These are phyloP conservation scores for Parotocinclus haroldoi DNA, from an alignment of 2,797 vertebrate species.

Conservation along the genomic window DNA sequence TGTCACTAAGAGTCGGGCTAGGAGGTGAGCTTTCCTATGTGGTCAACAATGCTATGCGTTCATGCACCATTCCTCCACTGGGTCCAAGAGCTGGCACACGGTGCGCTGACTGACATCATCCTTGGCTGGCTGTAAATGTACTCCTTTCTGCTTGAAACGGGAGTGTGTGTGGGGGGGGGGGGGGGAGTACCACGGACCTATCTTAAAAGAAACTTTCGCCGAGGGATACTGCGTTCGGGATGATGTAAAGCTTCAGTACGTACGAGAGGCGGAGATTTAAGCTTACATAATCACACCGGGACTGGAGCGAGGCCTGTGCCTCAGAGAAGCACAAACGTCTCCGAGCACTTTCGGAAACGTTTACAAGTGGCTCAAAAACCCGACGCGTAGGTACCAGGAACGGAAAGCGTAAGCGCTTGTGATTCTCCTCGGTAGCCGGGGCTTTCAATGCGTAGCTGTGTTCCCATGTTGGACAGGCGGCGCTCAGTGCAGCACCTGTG, in stretches of 20 bases:
- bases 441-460: no score
- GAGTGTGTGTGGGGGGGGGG: no score
- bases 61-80: slow-evolving; percentile 81
- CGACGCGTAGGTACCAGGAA: no score
- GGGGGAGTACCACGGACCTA: slow-evolving; percentile 48
- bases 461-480: no score
- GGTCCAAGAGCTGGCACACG: slow-evolving; percentile 78
- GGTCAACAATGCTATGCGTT: slow-evolving; percentile 94
- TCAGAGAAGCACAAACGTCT: no score
- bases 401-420: no score
- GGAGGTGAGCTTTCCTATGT: slow-evolving; percentile 77
- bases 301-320: no score
- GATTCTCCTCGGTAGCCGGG: no score
- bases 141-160: slow-evolving; percentile 75
- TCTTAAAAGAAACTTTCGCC: slow-evolving; percentile 46
- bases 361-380: background rate
- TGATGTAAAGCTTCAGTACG: slow-evolving; percentile 42
- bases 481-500: slow-evolving; percentile 57
- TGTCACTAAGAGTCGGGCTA: slow-evolving; percentile 79
- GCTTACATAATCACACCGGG: slow-evolving; percentile 28
- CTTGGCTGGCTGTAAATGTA: slow-evolving; percentile 85
- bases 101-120: slow-evolving; percentile 86
- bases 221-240: slow-evolving; percentile 58
- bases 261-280: slow-evolving; percentile 24
- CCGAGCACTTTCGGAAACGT: background rate